These are phyloP conservation scores for Brachypterus glaber DNA, from an alignment of 2,888 invertebrate species.

Conservation along the genomic window DNA sequence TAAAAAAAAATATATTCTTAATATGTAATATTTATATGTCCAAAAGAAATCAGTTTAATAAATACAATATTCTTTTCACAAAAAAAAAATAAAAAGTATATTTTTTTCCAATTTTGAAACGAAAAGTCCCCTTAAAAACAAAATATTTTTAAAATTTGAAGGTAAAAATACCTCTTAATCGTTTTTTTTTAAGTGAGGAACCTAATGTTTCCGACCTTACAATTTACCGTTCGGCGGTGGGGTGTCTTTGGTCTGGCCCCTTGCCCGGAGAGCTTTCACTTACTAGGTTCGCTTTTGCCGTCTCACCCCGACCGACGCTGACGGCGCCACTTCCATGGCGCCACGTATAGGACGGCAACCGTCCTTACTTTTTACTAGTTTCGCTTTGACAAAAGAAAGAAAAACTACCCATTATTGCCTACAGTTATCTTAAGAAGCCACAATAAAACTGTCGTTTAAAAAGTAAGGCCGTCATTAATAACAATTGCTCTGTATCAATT, in stretches of 20 bases:
- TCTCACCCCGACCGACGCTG: constrained; percentile 30
- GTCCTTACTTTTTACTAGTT: constrained; percentile 40
- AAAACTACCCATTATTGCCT: constrained; percentile 43
- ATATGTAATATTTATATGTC: no score
- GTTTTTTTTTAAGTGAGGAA: no score
- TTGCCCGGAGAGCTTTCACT: constrained; percentile 32
- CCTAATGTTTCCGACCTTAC: no score
- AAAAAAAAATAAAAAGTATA: no score
- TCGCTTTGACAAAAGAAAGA: constrained; percentile 37
- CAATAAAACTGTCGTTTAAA: constrained; percentile 43
- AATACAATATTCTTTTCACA: no score
- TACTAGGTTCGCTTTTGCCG: constrained; percentile 18
- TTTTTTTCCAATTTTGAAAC: no score
- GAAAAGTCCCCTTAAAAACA: no score
- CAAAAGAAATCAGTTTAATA: no score
- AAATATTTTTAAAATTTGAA: no score
- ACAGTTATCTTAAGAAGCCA: constrained; percentile 43
- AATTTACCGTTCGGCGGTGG: no score
- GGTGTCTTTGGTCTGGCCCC: constrained; percentile 30
- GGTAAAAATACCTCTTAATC: no score
- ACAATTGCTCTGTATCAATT: constrained; percentile 39
- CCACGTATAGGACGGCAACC: constrained; percentile 17
- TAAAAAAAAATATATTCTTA: no score
- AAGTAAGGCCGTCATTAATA: constrained; percentile 40
- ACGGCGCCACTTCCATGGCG: constrained; percentile 29